These are phyloP conservation scores for Ferdinandea cuprea DNA, from an alignment of 2,888 invertebrate genomes.

Conservation along the genomic window DNA sequence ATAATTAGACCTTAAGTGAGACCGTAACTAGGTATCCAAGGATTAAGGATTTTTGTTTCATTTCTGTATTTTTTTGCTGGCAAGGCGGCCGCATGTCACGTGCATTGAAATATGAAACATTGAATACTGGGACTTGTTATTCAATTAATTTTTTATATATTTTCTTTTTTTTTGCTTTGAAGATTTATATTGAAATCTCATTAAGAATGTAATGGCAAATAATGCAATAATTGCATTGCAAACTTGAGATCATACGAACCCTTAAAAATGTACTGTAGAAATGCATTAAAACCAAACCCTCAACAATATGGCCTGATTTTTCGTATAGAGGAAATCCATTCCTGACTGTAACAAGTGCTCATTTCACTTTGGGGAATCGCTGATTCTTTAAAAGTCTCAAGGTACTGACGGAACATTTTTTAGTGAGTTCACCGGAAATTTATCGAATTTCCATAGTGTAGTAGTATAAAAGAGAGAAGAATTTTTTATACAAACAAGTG, in stretches of 20 bases:
- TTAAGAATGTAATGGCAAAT: slow-evolving; percentile 69
- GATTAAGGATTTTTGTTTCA: slow-evolving; percentile 31
- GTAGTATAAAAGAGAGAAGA: neutral
- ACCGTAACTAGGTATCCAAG: slow-evolving; percentile 38
- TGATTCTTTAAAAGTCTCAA: slow-evolving; percentile 28
- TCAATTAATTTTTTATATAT: slow-evolving; percentile 77
- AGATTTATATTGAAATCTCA: slow-evolving; percentile 69
- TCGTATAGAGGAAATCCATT: slow-evolving; percentile 61
- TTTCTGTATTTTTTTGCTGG: slow-evolving; percentile 13
- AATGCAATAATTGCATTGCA: slow-evolving; percentile 67
- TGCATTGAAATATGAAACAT: slow-evolving; percentile 48
- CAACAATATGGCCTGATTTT: slow-evolving; percentile 70
- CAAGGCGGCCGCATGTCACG: slow-evolving; percentile 63
- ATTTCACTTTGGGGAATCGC: slow-evolving; percentile 31
- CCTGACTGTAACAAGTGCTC: slow-evolving; percentile 53
- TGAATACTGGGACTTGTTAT: slow-evolving; percentile 65
- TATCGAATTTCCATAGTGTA: slow-evolving; percentile 15
- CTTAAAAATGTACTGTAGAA: slow-evolving; percentile 46
- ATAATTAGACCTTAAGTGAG: slow-evolving; percentile 63
- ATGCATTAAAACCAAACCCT: slow-evolving; percentile 69
- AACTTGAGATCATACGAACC: slow-evolving; percentile 57
- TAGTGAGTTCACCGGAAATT: slow-evolving; percentile 40
- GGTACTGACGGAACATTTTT: slow-evolving; percentile 52
- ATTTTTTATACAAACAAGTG: neutral
- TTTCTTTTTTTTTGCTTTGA: slow-evolving; percentile 41